phyloP scores from a whole-genome alignment of 2,797 vertebrate species.

The Spinus olivaceus region DNA sequence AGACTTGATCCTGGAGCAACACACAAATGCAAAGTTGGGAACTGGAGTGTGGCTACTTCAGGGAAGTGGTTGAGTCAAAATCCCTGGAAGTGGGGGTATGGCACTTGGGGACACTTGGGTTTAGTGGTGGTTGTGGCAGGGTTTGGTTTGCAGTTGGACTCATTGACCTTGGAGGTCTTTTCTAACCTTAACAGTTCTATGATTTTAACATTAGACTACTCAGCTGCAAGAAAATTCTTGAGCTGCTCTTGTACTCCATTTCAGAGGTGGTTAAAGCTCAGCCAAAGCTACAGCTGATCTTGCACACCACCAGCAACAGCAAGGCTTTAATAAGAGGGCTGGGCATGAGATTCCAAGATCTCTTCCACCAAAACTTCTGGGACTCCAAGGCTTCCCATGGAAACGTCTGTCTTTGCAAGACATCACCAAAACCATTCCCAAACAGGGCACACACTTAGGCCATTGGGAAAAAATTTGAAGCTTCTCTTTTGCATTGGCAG shows the following conservation, averaged over 20 bases:
- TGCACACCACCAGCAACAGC: fast-evolving
- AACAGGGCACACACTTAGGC: background rate
- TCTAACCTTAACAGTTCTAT: background rate
- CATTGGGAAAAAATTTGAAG: background rate
- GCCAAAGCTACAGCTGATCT: background rate
- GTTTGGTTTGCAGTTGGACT: background rate
- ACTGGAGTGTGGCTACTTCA: background rate
- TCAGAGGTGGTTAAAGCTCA: background rate
- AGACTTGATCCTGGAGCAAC: background rate
- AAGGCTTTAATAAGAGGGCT: background rate
- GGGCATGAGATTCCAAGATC: background rate
- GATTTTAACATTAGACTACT: background rate
- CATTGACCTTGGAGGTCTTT: background rate
- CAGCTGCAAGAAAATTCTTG: background rate
- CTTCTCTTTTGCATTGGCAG: background rate
- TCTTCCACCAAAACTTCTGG: background rate
- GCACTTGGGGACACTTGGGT: background rate
- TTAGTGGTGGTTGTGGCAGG: background rate
- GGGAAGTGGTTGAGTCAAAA: background rate
- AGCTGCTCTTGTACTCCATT: background rate
- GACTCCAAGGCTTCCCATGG: background rate
- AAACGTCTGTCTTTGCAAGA: background rate
- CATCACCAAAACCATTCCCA: background rate
- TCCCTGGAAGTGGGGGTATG: background rate
- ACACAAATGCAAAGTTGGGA: background rate